Percentiles rank a stretch among this genome's conserved stretches.
These are phyloP conservation scores for Cyclargus thomasi DNA, from an alignment of 1,140 invertebrate genomes.

Conservation along the genomic window DNA sequence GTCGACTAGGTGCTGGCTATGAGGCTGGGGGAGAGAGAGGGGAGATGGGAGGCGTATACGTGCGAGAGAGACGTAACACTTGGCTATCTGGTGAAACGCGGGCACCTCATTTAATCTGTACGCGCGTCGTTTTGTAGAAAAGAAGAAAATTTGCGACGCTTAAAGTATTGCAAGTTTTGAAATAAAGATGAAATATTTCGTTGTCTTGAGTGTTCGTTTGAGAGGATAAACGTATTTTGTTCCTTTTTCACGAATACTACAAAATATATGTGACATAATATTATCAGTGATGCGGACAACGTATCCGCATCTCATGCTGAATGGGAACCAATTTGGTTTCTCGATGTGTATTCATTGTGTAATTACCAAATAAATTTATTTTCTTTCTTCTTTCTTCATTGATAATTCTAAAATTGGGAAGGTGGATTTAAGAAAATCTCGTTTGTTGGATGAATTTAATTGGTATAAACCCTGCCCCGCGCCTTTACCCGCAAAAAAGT, in stretches of 20 bases:
- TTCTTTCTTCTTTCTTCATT: too few species aligned
- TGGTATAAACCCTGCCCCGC: too few species aligned
- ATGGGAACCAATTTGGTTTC: not conserved
- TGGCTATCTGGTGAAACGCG: constrained; percentile 72
- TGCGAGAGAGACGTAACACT: constrained; percentile 42
- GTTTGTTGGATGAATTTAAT: too few species aligned
- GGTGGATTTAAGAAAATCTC: too few species aligned
- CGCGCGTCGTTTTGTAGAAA: constrained; percentile 67
- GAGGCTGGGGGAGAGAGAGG: constrained; percentile 57
- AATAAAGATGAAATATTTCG: constrained; percentile 65
- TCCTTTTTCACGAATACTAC: not conserved
- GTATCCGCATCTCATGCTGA: too few species aligned
- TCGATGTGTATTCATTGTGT: too few species aligned
- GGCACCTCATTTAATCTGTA: constrained; percentile 74
- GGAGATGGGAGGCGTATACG: constrained; percentile 27
- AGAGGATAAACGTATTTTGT: not conserved
- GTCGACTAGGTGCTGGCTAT: constrained; percentile 68
- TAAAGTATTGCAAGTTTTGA: constrained; percentile 42
- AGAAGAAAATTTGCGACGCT: constrained; percentile 57
- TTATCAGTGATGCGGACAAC: too few species aligned
- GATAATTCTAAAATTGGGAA: too few species aligned
- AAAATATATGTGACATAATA: too few species aligned
- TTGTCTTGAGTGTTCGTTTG: constrained; percentile 31
- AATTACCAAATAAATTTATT: too few species aligned
- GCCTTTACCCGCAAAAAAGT: too few species aligned